Base-by-base conservation (phyloP, 92 coral and sea anemone species). In the Epizoanthus scotinus region DNA sequence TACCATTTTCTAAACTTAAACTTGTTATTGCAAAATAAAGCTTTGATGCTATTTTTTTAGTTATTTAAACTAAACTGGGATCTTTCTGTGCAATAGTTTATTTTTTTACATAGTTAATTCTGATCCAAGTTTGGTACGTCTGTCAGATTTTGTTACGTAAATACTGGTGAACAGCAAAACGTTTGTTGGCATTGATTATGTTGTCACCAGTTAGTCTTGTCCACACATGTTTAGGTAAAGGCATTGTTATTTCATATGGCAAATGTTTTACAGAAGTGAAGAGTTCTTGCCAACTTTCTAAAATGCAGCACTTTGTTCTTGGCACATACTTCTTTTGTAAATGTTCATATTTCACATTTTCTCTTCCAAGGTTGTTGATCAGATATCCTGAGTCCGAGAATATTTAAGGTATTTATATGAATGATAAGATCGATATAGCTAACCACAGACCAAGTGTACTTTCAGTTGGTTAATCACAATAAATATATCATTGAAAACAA, bases 351-450 rank as follows among this genome's bases (percentile, higher is more conserved):
- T 64, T 64, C 22, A 64, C 70, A 64, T 64, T 64, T 64, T 64
- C 70, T 64, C 52, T 29, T 14, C 22, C 31, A 64, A 64, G 70
- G 70, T 64, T 63, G 68, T 63, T 64, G 70, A 64, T 64, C 70
- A 64, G 70, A 64, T 64, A n/a, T 5, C 8, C 47, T 0, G 70
- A 64, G 70, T 64, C 47, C 5, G 20, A 64, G 42, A 64, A 22
- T 64, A 64, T 64, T 64, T 64, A 64, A 64, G 44, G 70, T 64
- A 62, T 62, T 62, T 26, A 26, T 62, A 62, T 17, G 24, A 28
- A 64, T 64, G 44, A 31, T 64, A 64, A 29, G 70, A 64, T 31
- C 42, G 26, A 27, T 64, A 38, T 64, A 64, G 38, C 19, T 64
- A 29, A 64, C 42, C 44, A 64, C 4, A 29, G 70, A 38, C 24